phyloP scores from a whole-genome alignment of 2,888 invertebrate genomes.

The Matsumyia berberina region DNA sequence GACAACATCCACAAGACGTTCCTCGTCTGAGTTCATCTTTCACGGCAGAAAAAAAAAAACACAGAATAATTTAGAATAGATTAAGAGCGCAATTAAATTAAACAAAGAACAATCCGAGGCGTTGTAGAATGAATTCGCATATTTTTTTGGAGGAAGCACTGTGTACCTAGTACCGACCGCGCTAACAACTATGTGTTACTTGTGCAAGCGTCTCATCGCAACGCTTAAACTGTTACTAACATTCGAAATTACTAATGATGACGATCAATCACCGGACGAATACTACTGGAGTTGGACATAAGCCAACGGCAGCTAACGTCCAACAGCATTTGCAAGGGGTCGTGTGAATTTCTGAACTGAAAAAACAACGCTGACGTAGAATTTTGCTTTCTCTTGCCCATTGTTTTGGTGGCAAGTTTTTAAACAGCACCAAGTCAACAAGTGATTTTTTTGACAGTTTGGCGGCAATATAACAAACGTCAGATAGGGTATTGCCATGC shows the following conservation, averaged over 20 bases:
- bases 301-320: not conserved
- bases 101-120: conserved; percentile 47
- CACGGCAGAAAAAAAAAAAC: not conserved
- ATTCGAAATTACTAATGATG: not conserved
- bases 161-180: no score
- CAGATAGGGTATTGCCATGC: conserved; percentile 13
- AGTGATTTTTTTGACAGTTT: not conserved
- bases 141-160: not conserved
- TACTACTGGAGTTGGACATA: conserved; percentile 3
- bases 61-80: no score
- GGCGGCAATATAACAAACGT: not conserved
- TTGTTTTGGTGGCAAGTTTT: conserved; percentile 27
- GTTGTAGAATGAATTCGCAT: conserved; percentile 23
- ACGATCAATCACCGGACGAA: conserved; percentile 2
- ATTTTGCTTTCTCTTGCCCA: conserved; percentile 19
- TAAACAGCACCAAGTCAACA: not conserved
- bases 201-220: not conserved
- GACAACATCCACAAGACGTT: conserved; percentile 76
- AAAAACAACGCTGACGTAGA: conserved; percentile 28
- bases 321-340: not conserved
- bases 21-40: conserved; percentile 78
- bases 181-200: not conserved
- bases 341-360: conserved; percentile 32
- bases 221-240: not conserved
- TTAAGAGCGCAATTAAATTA: conserved; percentile 27